These are phyloP conservation scores for Morone saxatilis DNA, from an alignment of 2,113 vertebrate genomes.

Conservation along the genomic window DNA sequence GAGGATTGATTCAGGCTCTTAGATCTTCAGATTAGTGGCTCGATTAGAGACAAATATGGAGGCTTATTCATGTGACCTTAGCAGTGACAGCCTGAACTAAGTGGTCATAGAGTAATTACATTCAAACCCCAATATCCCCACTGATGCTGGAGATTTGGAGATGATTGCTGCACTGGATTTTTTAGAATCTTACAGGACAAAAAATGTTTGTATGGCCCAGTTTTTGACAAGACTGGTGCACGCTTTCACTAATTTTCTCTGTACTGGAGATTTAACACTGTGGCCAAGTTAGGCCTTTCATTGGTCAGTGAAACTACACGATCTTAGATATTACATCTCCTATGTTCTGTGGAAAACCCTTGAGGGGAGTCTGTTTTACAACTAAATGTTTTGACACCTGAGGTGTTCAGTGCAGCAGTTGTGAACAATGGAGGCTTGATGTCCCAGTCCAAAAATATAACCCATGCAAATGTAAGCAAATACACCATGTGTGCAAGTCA, in stretches of 20 bases:
- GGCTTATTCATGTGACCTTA: conserved; percentile 81
- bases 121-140: conserved; percentile 73
- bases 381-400: conserved; percentile 18
- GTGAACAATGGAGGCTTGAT: conserved; percentile 46
- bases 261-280: conserved; percentile 21
- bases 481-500: conserved; percentile 9
- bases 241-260: conserved; percentile 27
- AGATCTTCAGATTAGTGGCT: conserved; percentile 84
- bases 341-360: background rate
- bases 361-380: conserved; percentile 10
- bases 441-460: conserved; percentile 38
- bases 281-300: conserved; percentile 31
- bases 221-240: conserved; percentile 48
- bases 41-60: conserved; percentile 81
- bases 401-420: conserved; percentile 6
- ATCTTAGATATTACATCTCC: background rate
- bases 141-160: conserved; percentile 70
- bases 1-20: conserved; percentile 81
- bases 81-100: conserved; percentile 76
- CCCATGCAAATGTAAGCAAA: conserved; percentile 74
- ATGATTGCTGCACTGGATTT: conserved; percentile 55
- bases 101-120: conserved; percentile 77
- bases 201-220: conserved; percentile 54
- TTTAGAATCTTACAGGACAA: conserved; percentile 45
- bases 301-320: background rate